Evolutionary conservation across 2,888 invertebrate genomes (phyloP), one percentile per base, ranked within the genome.

Genomic region (Sphaeridia pumilis): DNA sequence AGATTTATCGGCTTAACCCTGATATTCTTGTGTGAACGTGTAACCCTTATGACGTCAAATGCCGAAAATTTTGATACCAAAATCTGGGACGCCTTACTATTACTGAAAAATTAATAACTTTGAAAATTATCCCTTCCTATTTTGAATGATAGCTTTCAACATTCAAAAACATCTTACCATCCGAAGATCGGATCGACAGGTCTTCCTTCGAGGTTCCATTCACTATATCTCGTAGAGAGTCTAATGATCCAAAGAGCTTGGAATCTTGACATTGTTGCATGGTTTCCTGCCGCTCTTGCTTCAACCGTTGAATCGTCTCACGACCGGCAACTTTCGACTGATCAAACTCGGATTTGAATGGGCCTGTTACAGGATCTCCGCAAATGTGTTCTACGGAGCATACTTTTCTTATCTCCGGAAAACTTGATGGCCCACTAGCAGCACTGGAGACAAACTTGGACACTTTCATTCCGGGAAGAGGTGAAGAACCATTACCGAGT

Each of bases 181-280:
- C 63, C 7, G 64, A 62, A 4, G 64, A 64, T 50, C 59, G 55
- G 1, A 61, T 58, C 1, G 63, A 64, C 24, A 64, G 44, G 47
- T 65, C 60, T 44, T 63, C 63, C 3, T 51, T 48, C 2, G 63
- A 61, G 31, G 52, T 55, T 41, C 61, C 63, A 49, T 63, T 58
- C 2, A 57, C 52, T n/a, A 63, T 52, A 53, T 77, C 76, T 59
- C 76, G 73, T 14, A 78, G 67, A 1, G 78, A 78, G 65, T 78
- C 78, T 58, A 77, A 68, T 28, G 78, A 78, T 24, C 77, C 76
- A 52, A 75, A 73, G 46, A 74, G 69, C 57, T 67, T 61, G n/a
- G 63, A 54, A 43, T 58, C 56, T 24, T 58, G 50, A 31, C 45
- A 36, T 20, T 46, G 28, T 12, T 42, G 38, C 22, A 28, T 41